These are phyloP conservation scores for Oligia latruncula DNA, from an alignment of 2,888 invertebrate species.

Conservation along the genomic window DNA sequence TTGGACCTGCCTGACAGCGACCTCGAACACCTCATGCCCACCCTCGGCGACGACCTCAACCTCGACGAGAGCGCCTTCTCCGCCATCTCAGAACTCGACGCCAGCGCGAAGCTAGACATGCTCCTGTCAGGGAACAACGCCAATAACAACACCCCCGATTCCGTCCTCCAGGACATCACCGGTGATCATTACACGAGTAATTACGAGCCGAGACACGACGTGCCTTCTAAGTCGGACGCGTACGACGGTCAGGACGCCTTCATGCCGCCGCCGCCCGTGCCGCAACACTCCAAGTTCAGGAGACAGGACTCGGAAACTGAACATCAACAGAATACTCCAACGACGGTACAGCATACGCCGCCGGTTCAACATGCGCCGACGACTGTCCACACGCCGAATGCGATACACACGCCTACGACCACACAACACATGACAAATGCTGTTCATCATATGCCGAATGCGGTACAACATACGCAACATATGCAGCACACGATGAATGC, in stretches of 20 bases:
- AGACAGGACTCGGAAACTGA: conserved; percentile 48
- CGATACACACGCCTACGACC: conserved; percentile 31
- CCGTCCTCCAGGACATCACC: conserved; percentile 78
- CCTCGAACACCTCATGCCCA: conserved; percentile 92
- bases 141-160: conserved; percentile 71
- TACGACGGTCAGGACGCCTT: conserved; percentile 74
- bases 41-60: conserved; percentile 91
- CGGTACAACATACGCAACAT: conserved; percentile 38
- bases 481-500: conserved; percentile 44
- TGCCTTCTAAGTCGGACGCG: conserved; percentile 62
- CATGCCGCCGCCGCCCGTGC: conserved; percentile 84
- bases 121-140: conserved; percentile 70
- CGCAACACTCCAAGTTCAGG: conserved; percentile 73
- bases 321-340: conserved; percentile 38
- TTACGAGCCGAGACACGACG: conserved; percentile 66
- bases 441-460: conserved; percentile 31
- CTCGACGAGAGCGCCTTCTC: conserved; percentile 84
- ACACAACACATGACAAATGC: conserved; percentile 48
- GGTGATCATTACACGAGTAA: conserved; percentile 74
- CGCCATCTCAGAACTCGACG: conserved; percentile 83
- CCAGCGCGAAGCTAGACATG: conserved; percentile 84
- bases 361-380: conserved; percentile 33
- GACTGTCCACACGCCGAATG: conserved; percentile 66
- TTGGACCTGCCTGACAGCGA: conserved; percentile 89
- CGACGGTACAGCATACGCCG: conserved; percentile 33